Evolutionary conservation across 2,888 invertebrate species (phyloP).

Genomic region (Margaritifera margaritifera): DNA sequence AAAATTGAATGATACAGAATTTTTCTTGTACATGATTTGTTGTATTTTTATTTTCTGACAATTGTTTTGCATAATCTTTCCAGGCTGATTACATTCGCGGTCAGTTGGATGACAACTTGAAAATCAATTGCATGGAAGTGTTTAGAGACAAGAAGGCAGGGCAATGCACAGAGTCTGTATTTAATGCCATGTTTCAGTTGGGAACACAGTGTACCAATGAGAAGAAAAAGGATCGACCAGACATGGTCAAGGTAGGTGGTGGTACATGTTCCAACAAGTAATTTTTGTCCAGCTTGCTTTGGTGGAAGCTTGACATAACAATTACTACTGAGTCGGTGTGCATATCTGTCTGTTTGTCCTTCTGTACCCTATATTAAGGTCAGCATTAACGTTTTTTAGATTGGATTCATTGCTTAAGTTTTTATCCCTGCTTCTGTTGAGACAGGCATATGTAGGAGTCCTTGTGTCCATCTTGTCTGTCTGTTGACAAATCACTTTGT

Average conservation of each 20-base stretch:
- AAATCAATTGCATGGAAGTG: slow-evolving; percentile 21
- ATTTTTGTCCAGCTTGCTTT: no score
- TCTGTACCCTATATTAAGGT: no score
- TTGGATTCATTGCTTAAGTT: background rate
- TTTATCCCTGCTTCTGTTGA: background rate
- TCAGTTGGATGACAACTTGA: slow-evolving; percentile 27
- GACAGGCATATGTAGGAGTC: no score
- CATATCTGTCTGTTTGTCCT: background rate
- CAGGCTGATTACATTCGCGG: slow-evolving; percentile 35
- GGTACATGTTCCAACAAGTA: no score
- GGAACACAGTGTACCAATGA: slow-evolving; percentile 77
- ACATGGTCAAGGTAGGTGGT: slow-evolving; percentile 74
- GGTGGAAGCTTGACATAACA: background rate
- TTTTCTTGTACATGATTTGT: no score
- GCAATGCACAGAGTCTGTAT: slow-evolving; percentile 75
- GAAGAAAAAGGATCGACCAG: slow-evolving; percentile 77
- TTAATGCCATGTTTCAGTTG: slow-evolving; percentile 76
- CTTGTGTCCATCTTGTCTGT: no score
- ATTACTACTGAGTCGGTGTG: background rate
- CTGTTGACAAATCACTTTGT: no score
- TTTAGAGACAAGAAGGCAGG: slow-evolving; percentile 70
- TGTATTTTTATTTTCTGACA: no score
- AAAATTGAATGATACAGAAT: no score
- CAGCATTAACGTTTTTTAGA: no score
- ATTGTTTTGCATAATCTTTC: background rate